A percentile compares a stretch with the other conserved stretches of the same genome.
Conservation (phyloP, 2,888 invertebrate genomes). For the Teleiodes luculella region DNA sequence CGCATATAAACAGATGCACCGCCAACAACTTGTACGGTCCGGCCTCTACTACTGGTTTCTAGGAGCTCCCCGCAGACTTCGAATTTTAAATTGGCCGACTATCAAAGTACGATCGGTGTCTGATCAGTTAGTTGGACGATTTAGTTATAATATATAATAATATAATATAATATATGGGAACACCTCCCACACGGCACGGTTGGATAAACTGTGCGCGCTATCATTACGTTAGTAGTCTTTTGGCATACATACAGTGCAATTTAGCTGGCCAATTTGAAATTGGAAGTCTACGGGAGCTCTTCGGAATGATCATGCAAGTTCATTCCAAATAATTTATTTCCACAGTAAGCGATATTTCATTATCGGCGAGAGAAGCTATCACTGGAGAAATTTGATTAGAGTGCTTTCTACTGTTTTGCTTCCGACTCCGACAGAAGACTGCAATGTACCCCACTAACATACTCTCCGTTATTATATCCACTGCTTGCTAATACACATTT, state of each 20-base stretch:
- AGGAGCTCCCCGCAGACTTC: no score
- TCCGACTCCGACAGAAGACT: conserved; percentile 9
- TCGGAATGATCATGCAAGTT: conserved; percentile 10
- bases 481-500: conserved; percentile 8
- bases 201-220: no score
- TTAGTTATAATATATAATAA: no score
- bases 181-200: no score
- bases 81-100: no score
- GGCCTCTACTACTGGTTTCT: conserved; percentile 32
- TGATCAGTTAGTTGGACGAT: no score
- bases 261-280: no score
- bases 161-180: no score
- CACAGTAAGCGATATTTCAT: conserved; percentile 11
- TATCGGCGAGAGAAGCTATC: not conserved
- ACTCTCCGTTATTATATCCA: conserved; percentile 15
- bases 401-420: conserved; percentile 14
- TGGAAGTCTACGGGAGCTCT: no score
- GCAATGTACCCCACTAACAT: conserved; percentile 13
- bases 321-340: conserved; percentile 14
- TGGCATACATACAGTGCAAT: no score
- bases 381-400: conserved; percentile 14
- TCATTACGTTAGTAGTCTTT: no score
- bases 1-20: conserved; percentile 28
- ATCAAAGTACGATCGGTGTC: no score
- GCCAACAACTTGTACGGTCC: conserved; percentile 25